Base-by-base conservation (phyloP, 2,888 invertebrate genomes). In the Ptychoptera albimana region DNA sequence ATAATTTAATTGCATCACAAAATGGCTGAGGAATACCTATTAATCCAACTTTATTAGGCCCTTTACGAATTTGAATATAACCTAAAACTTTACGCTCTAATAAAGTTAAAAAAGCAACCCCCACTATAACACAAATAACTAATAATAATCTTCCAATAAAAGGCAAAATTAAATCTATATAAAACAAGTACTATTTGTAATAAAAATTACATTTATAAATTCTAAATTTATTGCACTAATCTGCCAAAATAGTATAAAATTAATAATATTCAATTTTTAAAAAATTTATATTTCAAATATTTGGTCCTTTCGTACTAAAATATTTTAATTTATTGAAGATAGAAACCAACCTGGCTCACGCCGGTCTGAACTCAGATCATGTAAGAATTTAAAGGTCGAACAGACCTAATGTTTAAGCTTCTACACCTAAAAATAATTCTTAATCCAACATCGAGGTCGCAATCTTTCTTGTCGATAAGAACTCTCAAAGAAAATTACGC, bases 391-490 rank as follows among this genome's bases (percentile, higher is more conserved):
- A 79, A 80, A 74, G 72, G 79, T 80, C 79, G 80, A 82, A 82
- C 80, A 82, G 79, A 77, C 76, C 71, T 73, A 78, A 76, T 68
- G 66, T 67, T 69, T 71, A 69, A 76, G 71, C 71, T 67, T 64
- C 74, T 81, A 59, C 79, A 71, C 72, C 71, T 68, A 72, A 71
- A 68, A 67, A 72, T 70, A 68, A 54, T 50, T 69, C 72, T 77
- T 82, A 82, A 82, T 82, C 79, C 82, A 84, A 83, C 82, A 84
- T 84, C 82, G 83, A 84, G 82, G 82, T 82, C 79, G 77, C 77
- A 82, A 82, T 70, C 78, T 73, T 63, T 73, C 70, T 71, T 76
- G 73, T 70, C 68, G 73, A 82, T 82, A 64, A 60, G 79, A 72
- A 71, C 81, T 82, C 72, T 75, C 66, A 66, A 75, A 75, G 73